Base-by-base conservation (phyloP, 2,113 vertebrate species). In the Anser brachyrhynchus region DNA sequence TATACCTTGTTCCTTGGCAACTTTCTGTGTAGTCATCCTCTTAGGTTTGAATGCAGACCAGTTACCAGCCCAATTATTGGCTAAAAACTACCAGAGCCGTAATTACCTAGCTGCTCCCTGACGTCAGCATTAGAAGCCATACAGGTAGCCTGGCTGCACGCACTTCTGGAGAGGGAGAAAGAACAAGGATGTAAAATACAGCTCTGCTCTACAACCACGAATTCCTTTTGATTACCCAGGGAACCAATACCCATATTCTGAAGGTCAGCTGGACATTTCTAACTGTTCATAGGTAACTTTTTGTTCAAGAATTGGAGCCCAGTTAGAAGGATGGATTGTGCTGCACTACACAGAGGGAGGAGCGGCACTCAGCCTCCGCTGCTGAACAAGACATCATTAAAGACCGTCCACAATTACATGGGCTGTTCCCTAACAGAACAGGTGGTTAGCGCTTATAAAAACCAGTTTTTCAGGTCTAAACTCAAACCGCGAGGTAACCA, bases 391-490 rank as follows among this genome's bases (percentile, higher is more conserved):
- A 41, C 55, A 84, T 35, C 59, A 16, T 3, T 61, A 84, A 37
- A 93, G 73, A 89, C 22, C 73, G 93, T 74, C 76, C 69, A 59
- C 61, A 94, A 65, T 41, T 46, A 72, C 69, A 59, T 28, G 73
- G n/a, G 72, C 86, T 1, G 6, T 49, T 92, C 86, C 80, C 73
- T 8, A 21, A 62, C 86, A 82, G 61, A 92, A 52, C 76, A 78
- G 91, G 84, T 70, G 75, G 49, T 25, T 83, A 55, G 35, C 43
- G 66, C 87, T 54, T 54, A 31, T 16, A 61, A 77, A 90, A 96
- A 97, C 89, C 91, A 91, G 94, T 96, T 96, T 95, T 97, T 95
- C 95, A 93, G 77, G 94, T 95, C 89, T 95, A 92, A 91, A 87
- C 73, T 95, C 46, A 67, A 52, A 69, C 10, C 84, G 70, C 33